Evolutionary conservation across 1,140 invertebrate species (phyloP), one percentile per base, ranked within the genome.

Genomic region (Pygmarrhopalites habei): DNA sequence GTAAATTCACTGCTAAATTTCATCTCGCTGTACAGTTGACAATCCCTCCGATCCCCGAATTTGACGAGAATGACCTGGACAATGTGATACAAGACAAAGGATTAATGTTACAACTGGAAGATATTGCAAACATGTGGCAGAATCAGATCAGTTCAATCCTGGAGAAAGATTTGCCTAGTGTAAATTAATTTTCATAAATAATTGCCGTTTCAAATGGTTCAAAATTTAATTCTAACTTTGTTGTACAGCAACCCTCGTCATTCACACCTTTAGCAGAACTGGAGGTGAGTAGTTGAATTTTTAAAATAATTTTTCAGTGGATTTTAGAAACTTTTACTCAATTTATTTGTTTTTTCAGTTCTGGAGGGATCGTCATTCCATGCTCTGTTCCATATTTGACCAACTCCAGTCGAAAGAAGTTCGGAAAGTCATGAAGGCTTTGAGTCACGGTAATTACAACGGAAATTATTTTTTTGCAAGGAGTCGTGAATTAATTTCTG

Each of bases 281-380:
- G 35, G 62, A n/a, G n/a, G n/a, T n/a, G n/a, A n/a, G n/a, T n/a
- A 74, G 2, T 12, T 74, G 58, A 76, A 74, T 62, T 25, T 17
- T 28, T 1, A 10, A 35, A 39, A 17, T 17, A 1, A 32, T 7
- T 1, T 39, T 43, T 30, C 17, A 23, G 29, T 29, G 4, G 64
- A 30, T 68, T 65, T 14, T 51, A 73, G 72, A 69, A 68, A 43
- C 80, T 90, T 1, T 77, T 92, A 53, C 83, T 86, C 0, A 89
- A 92, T 72, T 89, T 87, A 69, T 83, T n/a, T n/a, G n/a, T n/a
- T n/a, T n/a, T n/a, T n/a, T n/a, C n/a, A 86, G 47, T 89, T 86
- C 66, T 94, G 91, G 91, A 79, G 85, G 29, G 84, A 89, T 65
- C 78, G 85, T 70, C 84, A 91, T 72, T 82, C 82, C 0, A 84